A percentile compares a stretch with the other conserved stretches of the same genome.
These are phyloP conservation scores for Epinotia bilunana DNA, from an alignment of 2,888 invertebrate species.

Conservation along the genomic window DNA sequence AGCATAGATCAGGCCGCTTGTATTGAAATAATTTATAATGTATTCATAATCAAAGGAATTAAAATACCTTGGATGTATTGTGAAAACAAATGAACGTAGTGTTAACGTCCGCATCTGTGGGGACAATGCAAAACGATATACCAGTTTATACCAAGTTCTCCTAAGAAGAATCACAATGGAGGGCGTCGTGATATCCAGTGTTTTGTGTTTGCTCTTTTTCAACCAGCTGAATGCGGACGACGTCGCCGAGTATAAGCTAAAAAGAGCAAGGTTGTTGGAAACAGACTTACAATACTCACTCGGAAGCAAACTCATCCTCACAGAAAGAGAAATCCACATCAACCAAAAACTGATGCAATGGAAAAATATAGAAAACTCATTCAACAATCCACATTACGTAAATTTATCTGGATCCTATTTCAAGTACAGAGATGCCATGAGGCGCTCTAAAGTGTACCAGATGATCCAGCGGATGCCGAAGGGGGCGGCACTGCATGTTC, in stretches of 20 bases:
- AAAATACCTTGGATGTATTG: background rate
- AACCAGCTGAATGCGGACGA: background rate
- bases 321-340: conserved; percentile 76
- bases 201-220: background rate
- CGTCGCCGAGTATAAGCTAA: background rate
- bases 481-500: conserved; percentile 89
- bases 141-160: background rate
- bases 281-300: conserved; percentile 56
- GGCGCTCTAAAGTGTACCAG: conserved; percentile 87
- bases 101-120: background rate
- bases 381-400: conserved; percentile 79
- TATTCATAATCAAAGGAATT: background rate
- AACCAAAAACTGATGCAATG: conserved; percentile 84
- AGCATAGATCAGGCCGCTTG: background rate
- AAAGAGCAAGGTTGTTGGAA: conserved; percentile 1
- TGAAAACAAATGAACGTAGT: background rate
- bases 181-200: background rate
- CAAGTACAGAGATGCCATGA: conserved; percentile 83
- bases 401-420: conserved; percentile 88
- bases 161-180: background rate
- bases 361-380: conserved; percentile 77
- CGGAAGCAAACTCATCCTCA: conserved; percentile 79
- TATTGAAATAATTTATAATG: background rate
- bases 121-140: background rate
- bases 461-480: conserved; percentile 89